A percentile compares a stretch with the other conserved stretches of the same genome.
phyloP scores from a whole-genome alignment of 2,797 vertebrate genomes.

The Brotula barbata region DNA sequence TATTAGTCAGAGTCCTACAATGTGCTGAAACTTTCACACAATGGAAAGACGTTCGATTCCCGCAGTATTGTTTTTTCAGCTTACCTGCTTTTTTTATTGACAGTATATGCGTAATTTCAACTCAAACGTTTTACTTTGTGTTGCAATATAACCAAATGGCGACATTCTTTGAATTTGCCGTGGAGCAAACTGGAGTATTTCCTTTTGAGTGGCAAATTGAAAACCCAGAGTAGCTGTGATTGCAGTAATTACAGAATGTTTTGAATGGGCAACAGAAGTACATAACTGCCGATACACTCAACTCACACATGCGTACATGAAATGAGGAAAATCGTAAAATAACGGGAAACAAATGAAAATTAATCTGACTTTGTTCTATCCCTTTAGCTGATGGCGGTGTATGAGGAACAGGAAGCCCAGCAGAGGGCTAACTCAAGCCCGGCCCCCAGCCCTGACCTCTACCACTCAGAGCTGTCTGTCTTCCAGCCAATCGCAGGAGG shows the following conservation, averaged over 20 bases:
- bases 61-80: no score
- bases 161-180: neutral
- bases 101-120: neutral
- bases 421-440: conserved; percentile 70
- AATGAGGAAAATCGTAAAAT: no score
- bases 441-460: conserved; percentile 85
- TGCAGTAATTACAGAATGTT: neutral
- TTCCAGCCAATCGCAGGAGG: conserved; percentile 89
- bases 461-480: conserved; percentile 86
- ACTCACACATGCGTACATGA: conserved; percentile 6
- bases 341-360: neutral
- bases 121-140: neutral
- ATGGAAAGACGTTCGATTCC: no score
- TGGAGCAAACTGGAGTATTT: neutral
- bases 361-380: conserved; percentile 12
- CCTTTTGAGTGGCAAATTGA: conserved; percentile 9
- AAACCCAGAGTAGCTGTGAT: conserved; percentile 6
- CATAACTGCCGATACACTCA: neutral
- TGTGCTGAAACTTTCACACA: no score
- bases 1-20: neutral
- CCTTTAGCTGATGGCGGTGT: conserved; percentile 91
- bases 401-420: conserved; percentile 86
- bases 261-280: neutral
- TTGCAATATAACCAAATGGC: neutral
- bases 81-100: neutral